Conservation (phyloP, 2,888 invertebrate genomes). For the Rhingia rostrata region DNA sequence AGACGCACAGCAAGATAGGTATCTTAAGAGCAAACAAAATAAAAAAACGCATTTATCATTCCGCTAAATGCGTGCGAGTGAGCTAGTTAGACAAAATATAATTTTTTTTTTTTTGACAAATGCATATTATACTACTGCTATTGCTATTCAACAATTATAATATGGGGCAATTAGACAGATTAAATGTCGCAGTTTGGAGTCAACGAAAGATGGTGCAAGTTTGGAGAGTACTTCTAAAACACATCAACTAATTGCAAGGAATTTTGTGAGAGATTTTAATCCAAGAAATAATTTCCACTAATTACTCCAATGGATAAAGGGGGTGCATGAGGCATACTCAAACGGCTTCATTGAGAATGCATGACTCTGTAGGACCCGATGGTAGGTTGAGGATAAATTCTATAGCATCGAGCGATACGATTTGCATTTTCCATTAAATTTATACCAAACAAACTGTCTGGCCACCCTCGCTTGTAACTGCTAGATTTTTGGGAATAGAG, state of each 20-base stretch:
- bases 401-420: slow-evolving; percentile 63
- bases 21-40: slow-evolving; percentile 60
- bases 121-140: slow-evolving; percentile 36
- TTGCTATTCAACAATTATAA: slow-evolving; percentile 19
- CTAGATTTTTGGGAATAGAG: slow-evolving; percentile 20
- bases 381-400: slow-evolving; percentile 30
- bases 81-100: slow-evolving; percentile 42
- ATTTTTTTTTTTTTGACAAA: slow-evolving; percentile 38
- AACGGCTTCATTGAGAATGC: slow-evolving; percentile 39
- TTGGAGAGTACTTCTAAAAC: slow-evolving; percentile 31
- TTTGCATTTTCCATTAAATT: slow-evolving; percentile 73
- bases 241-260: slow-evolving; percentile 68
- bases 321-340: slow-evolving; percentile 20
- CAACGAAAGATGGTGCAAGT: not conserved
- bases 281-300: slow-evolving; percentile 49
- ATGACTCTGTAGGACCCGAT: slow-evolving; percentile 22
- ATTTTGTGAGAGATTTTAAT: slow-evolving; percentile 51
- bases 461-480: slow-evolving; percentile 4
- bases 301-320: slow-evolving; percentile 31
- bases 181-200: slow-evolving; percentile 2
- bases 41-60: slow-evolving; percentile 60
- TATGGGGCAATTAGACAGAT: slow-evolving; percentile 45
- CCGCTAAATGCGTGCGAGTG: slow-evolving; percentile 41
- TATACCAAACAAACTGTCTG: slow-evolving; percentile 58
- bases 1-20: slow-evolving; percentile 52